phyloP scores from a whole-genome alignment of 2,797 vertebrate genomes.

The Echiichthys vipera region DNA sequence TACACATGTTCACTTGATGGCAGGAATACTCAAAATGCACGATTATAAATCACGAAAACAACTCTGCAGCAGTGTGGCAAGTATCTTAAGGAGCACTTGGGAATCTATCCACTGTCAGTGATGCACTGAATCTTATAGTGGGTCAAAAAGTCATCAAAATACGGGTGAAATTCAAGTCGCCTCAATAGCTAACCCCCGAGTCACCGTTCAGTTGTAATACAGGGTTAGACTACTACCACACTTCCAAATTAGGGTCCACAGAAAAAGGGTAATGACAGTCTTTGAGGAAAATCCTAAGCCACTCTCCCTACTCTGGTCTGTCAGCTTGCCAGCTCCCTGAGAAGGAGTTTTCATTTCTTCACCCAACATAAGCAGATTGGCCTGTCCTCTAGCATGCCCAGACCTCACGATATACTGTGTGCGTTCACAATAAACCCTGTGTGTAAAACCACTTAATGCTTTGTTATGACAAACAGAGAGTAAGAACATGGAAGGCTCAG shows the following conservation, averaged over 20 bases:
- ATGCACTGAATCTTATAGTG: slow-evolving; percentile 49
- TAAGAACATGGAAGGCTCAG: slow-evolving; percentile 56
- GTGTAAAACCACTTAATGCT: slow-evolving; percentile 75
- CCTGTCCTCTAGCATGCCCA: slow-evolving; percentile 55
- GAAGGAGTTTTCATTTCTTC: slow-evolving; percentile 69
- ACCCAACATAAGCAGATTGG: slow-evolving; percentile 69
- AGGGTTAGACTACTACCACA: slow-evolving; percentile 80
- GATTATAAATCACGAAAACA: slow-evolving; percentile 20
- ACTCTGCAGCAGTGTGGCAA: slow-evolving; percentile 16
- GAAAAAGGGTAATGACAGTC: slow-evolving; percentile 81
- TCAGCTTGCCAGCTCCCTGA: slow-evolving; percentile 66
- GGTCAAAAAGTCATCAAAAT: slow-evolving; percentile 81
- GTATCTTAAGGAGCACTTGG: slow-evolving; percentile 28
- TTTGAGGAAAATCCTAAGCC: slow-evolving; percentile 72
- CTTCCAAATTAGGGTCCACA: slow-evolving; percentile 78
- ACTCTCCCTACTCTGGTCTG: slow-evolving; percentile 74
- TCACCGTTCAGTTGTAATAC: slow-evolving; percentile 76
- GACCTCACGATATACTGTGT: slow-evolving; percentile 61
- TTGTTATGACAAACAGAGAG: slow-evolving; percentile 77
- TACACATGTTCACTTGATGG: slow-evolving; percentile 5
- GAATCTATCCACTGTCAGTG: slow-evolving; percentile 31
- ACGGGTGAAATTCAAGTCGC: slow-evolving; percentile 74
- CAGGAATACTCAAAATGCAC: slow-evolving; percentile 14
- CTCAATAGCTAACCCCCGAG: slow-evolving; percentile 59
- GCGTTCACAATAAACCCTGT: slow-evolving; percentile 70